Evolutionary conservation across 2,113 vertebrate species (phyloP), one percentile per base, ranked within the genome.

Genomic region (Pluvianellus socialis): DNA sequence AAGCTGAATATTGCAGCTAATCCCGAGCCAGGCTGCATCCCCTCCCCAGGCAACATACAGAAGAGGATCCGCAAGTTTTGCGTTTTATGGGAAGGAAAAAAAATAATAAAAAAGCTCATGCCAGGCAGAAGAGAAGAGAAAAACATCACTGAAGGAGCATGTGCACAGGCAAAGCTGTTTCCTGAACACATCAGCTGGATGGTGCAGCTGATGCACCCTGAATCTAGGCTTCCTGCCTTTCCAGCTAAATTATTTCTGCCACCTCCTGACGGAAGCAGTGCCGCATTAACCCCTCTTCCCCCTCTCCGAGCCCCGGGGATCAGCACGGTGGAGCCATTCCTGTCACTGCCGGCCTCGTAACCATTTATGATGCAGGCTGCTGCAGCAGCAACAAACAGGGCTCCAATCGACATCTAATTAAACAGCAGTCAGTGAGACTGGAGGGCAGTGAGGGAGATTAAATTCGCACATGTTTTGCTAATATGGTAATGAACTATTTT

Each of bases 401-500:
- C 88, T 82, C 62, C 81, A 30, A 17, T n/a, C 15, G 22, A 68
- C 91, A 75, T 45, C 87, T 76, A 66, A 67, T 45, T 63, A 79
- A 93, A 74, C 65, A 74, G 87, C 86, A 74, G 42, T 53, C 86
- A 49, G 63, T 0, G 32, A 84, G 55, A 67, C 9, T 13, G 32
- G 71, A 87, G 53, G 6, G 44, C 52, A 65, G 44, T 3, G 0
- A 47, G 52, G 63, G 62, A 55, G 83, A 96, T 94, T 73, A 91
- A 89, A 90, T 95, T 81, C 79, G 75, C 73, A 61, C 81, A 76
- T 66, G 83, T 89, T 89, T 95, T 74, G 94, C 96, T 98, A 97
- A 96, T 95, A 86, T 92, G 96, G 79, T 97, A 97, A 96, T 73
- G 67, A 97, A 96, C 90, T 89, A 50, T 79, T 97, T 97, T 97